A percentile compares a stretch with the other conserved stretches of the same genome.
Conservation (phyloP, 2,888 invertebrate genomes). For the Plemyria rubiginata region DNA sequence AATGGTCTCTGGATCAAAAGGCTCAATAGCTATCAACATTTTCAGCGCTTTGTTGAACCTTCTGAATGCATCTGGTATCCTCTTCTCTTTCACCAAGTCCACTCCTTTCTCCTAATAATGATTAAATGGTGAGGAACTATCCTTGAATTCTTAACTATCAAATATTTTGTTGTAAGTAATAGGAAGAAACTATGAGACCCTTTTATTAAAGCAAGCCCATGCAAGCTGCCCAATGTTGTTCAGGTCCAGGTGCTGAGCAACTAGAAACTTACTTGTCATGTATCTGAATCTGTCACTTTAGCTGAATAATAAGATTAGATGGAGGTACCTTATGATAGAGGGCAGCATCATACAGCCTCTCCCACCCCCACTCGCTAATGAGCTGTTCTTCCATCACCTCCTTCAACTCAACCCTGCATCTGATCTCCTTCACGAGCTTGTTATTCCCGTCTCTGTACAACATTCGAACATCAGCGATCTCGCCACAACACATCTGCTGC, state of each 20-base stretch:
- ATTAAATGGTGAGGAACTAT: neutral
- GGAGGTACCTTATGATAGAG: conserved; percentile 71
- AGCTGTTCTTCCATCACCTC: conserved; percentile 76
- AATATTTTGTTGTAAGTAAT: too few relatives aligned
- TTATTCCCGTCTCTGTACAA: conserved; percentile 62
- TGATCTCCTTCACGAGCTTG: conserved; percentile 62
- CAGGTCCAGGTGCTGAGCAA: too few relatives aligned
- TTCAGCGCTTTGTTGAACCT: conserved; percentile 90
- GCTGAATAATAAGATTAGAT: too few relatives aligned
- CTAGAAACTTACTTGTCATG: too few relatives aligned
- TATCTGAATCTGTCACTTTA: too few relatives aligned
- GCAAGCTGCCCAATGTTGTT: too few relatives aligned
- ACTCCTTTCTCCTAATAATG: conserved; percentile 80
- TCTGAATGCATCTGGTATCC: conserved; percentile 88
- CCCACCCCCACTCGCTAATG: conserved; percentile 84
- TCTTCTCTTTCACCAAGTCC: conserved; percentile 86
- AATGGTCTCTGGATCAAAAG: conserved; percentile 84
- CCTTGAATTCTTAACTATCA: too few relatives aligned
- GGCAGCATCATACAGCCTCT: conserved; percentile 79
- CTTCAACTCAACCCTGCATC: conserved; percentile 70
- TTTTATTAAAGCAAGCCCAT: too few relatives aligned
- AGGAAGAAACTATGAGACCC: too few relatives aligned
- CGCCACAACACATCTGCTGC: conserved; percentile 81
- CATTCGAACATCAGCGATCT: conserved; percentile 70
- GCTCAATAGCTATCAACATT: conserved; percentile 86